A percentile compares a stretch with the other conserved stretches of the same genome.
Evolutionary conservation across 1,140 invertebrate genomes (phyloP).

Genomic region (Bombus huntii): DNA sequence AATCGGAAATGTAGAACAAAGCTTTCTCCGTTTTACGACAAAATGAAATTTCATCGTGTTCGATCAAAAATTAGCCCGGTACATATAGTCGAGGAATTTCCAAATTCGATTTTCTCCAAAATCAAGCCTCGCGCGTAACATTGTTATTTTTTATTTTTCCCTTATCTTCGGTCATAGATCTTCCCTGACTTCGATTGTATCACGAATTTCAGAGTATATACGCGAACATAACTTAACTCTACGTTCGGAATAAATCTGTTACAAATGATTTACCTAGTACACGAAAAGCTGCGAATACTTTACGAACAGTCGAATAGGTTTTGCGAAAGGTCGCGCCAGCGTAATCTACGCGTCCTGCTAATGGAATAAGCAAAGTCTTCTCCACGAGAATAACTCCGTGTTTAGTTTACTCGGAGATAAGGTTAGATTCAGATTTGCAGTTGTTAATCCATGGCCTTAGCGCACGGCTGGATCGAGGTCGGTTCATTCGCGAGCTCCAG

Average conservation of each 20-base stretch:
- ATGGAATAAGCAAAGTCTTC: background rate
- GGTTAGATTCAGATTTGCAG: constrained; percentile 13
- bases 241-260: background rate
- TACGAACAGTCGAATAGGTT: background rate
- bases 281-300: background rate
- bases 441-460: constrained; percentile 24
- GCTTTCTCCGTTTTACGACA: too few species aligned
- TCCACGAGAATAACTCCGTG: background rate
- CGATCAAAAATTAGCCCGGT: too few species aligned
- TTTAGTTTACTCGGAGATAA: constrained; percentile 3
- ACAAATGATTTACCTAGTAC: background rate
- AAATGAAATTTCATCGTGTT: too few species aligned
- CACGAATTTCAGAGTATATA: background rate
- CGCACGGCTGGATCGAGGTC: background rate
- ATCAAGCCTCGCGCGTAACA: background rate
- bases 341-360: background rate
- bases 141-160: too few species aligned
- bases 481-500: too few species aligned
- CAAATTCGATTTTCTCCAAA: background rate
- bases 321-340: background rate
- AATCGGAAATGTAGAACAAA: too few species aligned
- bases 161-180: too few species aligned
- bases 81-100: background rate
- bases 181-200: background rate
- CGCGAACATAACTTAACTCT: background rate